Conservation (phyloP, 2,113 vertebrate species). For the Pangasianodon gigas region DNA sequence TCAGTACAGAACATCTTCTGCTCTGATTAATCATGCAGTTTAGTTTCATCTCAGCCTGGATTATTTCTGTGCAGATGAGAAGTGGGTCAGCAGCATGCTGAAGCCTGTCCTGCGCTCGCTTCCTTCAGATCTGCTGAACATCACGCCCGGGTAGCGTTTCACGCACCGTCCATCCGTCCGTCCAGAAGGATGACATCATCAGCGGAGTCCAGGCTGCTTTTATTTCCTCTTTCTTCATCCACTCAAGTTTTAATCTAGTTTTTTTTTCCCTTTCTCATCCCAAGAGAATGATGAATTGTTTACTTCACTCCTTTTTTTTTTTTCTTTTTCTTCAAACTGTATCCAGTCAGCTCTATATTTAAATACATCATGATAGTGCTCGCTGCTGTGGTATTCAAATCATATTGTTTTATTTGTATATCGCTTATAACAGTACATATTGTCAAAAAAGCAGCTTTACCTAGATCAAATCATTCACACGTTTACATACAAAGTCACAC, state of each 20-base stretch:
- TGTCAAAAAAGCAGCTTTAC: neutral
- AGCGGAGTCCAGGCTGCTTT: neutral
- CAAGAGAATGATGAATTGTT: neutral
- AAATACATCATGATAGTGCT: neutral
- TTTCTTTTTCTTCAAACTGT: neutral
- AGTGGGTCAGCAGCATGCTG: neutral
- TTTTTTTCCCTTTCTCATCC: neutral
- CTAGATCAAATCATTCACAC: neutral
- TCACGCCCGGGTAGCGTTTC: slow-evolving; percentile 6
- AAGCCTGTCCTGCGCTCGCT: neutral
- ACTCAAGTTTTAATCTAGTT: neutral
- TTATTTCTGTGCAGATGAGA: slow-evolving; percentile 27
- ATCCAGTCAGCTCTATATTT: neutral
- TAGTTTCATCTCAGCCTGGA: neutral
- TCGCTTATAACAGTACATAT: neutral
- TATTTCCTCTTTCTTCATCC: neutral
- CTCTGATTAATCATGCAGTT: neutral
- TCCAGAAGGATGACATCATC: neutral
- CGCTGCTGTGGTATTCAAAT: neutral
- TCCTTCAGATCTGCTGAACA: slow-evolving; percentile 23
- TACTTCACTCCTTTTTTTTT: neutral
- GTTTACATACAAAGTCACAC: too few relatives aligned
- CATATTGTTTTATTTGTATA: neutral
- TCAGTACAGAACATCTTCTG: neutral
- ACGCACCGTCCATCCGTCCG: too few relatives aligned